Evolutionary conservation across 2,797 vertebrate genomes (phyloP).

Genomic region (Pipistrellus pygmaeus): DNA sequence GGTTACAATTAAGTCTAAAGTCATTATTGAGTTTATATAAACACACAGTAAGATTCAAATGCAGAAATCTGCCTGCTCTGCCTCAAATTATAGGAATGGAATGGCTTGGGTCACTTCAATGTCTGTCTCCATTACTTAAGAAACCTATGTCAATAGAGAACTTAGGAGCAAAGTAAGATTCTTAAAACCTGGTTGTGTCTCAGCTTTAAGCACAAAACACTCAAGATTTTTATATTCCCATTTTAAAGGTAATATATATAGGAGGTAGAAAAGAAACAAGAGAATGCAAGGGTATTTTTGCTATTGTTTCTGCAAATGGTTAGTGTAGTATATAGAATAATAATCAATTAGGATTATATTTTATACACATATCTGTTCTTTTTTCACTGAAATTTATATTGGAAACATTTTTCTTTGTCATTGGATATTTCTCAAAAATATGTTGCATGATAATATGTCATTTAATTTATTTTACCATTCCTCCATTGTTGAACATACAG

Average conservation of each 20-base stretch:
- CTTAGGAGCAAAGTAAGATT: conserved; percentile 44
- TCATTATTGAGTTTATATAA: conserved; percentile 26
- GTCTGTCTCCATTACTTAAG: conserved; percentile 31
- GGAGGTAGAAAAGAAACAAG: not conserved
- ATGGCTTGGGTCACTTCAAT: conserved; percentile 13
- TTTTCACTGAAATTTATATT: conserved; percentile 21
- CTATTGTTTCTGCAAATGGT: not conserved
- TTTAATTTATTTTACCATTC: conserved; percentile 21
- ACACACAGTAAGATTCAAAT: not conserved
- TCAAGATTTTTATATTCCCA: conserved; percentile 45
- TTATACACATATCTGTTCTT: not conserved
- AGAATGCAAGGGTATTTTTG: not conserved
- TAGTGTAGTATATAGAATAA: conserved; percentile 2
- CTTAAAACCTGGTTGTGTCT: conserved; percentile 16
- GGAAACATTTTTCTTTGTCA: conserved; percentile 45
- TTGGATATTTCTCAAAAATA: conserved; percentile 45
- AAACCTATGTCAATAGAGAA: conserved; percentile 46
- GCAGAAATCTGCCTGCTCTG: not conserved
- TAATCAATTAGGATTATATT: not conserved
- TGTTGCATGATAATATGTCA: not conserved
- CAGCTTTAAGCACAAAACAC: conserved; percentile 28
- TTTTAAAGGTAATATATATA: conserved; percentile 5
- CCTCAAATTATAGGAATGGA: conserved; percentile 32
- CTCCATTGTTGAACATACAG: not conserved
- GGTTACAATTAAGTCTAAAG: conserved; percentile 4